Conservation (phyloP, 2,888 invertebrate species). For the Drosophila siamana region DNA sequence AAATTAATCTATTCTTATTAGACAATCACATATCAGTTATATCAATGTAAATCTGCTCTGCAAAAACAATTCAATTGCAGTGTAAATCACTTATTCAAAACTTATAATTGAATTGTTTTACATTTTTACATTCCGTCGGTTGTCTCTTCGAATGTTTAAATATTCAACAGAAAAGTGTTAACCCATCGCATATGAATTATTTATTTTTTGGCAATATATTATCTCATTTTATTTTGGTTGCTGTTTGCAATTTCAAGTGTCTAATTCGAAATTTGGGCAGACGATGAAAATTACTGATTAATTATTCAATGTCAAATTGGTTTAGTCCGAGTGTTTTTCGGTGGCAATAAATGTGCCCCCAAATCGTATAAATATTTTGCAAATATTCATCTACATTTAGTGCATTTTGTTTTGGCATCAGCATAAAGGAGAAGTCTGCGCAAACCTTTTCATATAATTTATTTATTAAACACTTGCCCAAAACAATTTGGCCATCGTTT, state of each 20-base stretch:
- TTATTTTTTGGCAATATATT: neutral
- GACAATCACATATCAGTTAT: neutral
- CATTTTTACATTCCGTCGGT: neutral
- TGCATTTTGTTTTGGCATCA: constrained; percentile 1
- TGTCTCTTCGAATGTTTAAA: neutral
- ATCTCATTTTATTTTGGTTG: neutral
- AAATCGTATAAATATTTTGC: constrained; percentile 2
- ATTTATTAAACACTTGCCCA: constrained; percentile 69
- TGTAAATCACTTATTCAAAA: neutral
- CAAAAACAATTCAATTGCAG: neutral
- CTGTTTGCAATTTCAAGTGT: neutral
- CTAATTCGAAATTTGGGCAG: neutral
- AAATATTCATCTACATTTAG: constrained; percentile 17
- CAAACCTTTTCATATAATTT: constrained; percentile 56
- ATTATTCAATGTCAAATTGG: constrained; percentile 4
- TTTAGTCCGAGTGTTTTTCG: neutral
- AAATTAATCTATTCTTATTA: neutral
- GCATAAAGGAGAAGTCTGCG: constrained; percentile 24
- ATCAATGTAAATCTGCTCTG: neutral
- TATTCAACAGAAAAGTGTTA: neutral
- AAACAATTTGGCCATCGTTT: constrained; percentile 50
- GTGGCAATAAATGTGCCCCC: neutral
- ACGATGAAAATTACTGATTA: neutral
- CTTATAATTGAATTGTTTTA: constrained; percentile 1
- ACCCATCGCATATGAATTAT: neutral